Percentiles rank a stretch among this genome's conserved stretches.
phyloP scores from a whole-genome alignment of 2,888 invertebrate species.

The Salticus scenicus region DNA sequence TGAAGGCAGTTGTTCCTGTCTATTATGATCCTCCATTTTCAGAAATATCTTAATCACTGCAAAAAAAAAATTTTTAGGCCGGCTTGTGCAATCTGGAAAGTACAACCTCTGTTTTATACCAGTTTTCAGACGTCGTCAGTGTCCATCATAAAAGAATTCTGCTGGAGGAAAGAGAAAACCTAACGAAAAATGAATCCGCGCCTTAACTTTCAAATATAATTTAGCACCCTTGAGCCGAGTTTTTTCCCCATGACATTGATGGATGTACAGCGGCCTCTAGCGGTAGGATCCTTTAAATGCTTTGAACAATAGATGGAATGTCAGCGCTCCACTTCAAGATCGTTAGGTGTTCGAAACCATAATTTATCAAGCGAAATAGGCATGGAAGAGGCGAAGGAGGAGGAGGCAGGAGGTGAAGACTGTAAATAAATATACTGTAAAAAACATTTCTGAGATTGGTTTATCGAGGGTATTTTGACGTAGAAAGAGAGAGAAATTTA shows the following conservation, averaged over 20 bases:
- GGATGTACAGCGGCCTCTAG: slow-evolving; percentile 59
- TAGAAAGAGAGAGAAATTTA: slow-evolving; percentile 9
- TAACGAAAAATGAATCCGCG: slow-evolving; percentile 6
- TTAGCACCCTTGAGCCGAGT: slow-evolving; percentile 62
- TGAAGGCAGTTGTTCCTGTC: slow-evolving; percentile 25
- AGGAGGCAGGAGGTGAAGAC: background rate
- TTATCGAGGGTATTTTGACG: slow-evolving; percentile 38
- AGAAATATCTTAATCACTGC: slow-evolving; percentile 12
- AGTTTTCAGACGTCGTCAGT: slow-evolving; percentile 21
- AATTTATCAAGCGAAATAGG: slow-evolving; percentile 61
- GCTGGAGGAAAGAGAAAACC: background rate
- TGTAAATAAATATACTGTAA: slow-evolving; percentile 61
- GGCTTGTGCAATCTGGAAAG: slow-evolving; percentile 61
- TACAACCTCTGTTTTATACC: slow-evolving; percentile 48
- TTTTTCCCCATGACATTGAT: slow-evolving; percentile 34
- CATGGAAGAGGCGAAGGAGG: background rate
- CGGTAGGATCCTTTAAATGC: slow-evolving; percentile 54
- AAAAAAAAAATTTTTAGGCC: background rate
- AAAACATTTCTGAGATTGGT: slow-evolving; percentile 65
- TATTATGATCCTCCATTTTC: slow-evolving; percentile 14
- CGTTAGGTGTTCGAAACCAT: slow-evolving; percentile 40
- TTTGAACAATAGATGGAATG: slow-evolving; percentile 65
- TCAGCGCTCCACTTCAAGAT: slow-evolving; percentile 49
- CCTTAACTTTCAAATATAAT: slow-evolving; percentile 69
- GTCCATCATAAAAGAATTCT: slow-evolving; percentile 51